Base-by-base conservation (phyloP, 2,797 vertebrate species). In the Synaphobranchus kaupii region DNA sequence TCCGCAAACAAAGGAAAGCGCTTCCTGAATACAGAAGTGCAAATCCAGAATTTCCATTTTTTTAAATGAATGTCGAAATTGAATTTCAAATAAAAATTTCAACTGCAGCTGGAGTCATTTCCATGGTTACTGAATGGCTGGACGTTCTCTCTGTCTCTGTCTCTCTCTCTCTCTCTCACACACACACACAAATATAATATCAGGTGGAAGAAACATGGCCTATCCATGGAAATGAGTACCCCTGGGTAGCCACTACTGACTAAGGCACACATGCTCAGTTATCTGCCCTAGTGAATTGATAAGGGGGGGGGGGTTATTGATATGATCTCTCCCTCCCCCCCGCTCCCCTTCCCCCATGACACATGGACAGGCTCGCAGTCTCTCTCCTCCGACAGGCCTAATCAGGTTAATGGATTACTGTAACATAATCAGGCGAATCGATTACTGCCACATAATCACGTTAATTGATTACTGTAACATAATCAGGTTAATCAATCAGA, bases 381-480 rank as follows among this genome's bases (percentile, higher is more conserved):
- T 39, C 31, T 3, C 12, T 34, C 10, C 31, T 76, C 71, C 6
- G 71, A 12, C 71, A 25, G 71, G 34, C 31, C 71, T 39, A 76
- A 76, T 76, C 71, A 76, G 13, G 31, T 76, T 76, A 76, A 76
- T 76, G 71, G 71, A 76, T 76, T 39, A 76, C 71, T 76, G 71
- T 76, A 76, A 76, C 31, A 76, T 54, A 34, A 87, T 82, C 80
- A 83, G 3, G 47, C 34, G 44, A 68, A 87, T 87, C 47, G 81
- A 87, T 83, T n/a, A n/a, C 60, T 71, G 80, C 82, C 82, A 87
- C 81, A 83, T 71, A 87, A 87, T 20, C 56, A 52, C 58, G 22
- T 68, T 63, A 52, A 87, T 83, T 60, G 81, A 83, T 87, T 68
- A 71, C n/a, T 22, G 60, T 50, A 83, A 83, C 58, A 63, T 71